A percentile compares a stretch with the other conserved stretches of the same genome.
These are phyloP conservation scores for Nematopogon swammerdamellus DNA, from an alignment of 2,888 invertebrate genomes.

Conservation along the genomic window DNA sequence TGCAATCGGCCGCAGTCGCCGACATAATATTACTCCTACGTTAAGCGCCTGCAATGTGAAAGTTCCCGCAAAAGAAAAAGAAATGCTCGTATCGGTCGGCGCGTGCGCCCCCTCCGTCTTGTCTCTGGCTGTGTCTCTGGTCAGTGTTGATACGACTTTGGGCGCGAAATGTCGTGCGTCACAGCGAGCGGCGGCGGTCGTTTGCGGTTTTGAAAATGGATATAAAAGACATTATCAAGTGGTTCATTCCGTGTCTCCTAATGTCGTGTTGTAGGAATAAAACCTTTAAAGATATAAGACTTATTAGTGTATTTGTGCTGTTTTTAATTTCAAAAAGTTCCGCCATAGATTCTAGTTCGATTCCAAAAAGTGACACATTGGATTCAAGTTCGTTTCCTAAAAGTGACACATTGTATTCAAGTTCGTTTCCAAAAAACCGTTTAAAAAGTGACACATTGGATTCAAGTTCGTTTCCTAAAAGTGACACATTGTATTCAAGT, in stretches of 20 bases:
- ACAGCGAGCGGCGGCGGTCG: constrained; percentile 6
- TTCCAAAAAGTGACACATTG: not conserved
- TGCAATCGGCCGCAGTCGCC: too few relatives aligned
- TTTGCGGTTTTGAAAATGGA: constrained; percentile 29
- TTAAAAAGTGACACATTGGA: too few relatives aligned
- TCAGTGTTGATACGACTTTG: constrained; percentile 23
- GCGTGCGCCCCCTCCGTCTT: not conserved
- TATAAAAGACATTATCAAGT: constrained; percentile 46
- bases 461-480: too few relatives aligned
- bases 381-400: too few relatives aligned
- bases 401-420: too few relatives aligned
- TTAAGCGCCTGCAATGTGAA: not conserved
- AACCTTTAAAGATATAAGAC: too few relatives aligned
- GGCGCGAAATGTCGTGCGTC: constrained; percentile 25
- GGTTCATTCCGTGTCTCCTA: constrained; percentile 48
- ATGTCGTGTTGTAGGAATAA: constrained; percentile 17
- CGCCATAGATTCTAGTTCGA: too few relatives aligned
- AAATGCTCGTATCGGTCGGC: not conserved
- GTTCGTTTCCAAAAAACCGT: too few relatives aligned
- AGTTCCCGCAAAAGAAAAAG: not conserved
- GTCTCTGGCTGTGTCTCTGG: constrained; percentile 1
- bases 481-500: too few relatives aligned
- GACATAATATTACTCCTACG: too few relatives aligned
- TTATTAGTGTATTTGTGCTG: too few relatives aligned
- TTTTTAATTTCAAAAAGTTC: too few relatives aligned